A percentile compares a stretch with the other conserved stretches of the same genome.
These are phyloP conservation scores for Mustela nigripes DNA, from an alignment of 2,113 vertebrate genomes.

Conservation along the genomic window DNA sequence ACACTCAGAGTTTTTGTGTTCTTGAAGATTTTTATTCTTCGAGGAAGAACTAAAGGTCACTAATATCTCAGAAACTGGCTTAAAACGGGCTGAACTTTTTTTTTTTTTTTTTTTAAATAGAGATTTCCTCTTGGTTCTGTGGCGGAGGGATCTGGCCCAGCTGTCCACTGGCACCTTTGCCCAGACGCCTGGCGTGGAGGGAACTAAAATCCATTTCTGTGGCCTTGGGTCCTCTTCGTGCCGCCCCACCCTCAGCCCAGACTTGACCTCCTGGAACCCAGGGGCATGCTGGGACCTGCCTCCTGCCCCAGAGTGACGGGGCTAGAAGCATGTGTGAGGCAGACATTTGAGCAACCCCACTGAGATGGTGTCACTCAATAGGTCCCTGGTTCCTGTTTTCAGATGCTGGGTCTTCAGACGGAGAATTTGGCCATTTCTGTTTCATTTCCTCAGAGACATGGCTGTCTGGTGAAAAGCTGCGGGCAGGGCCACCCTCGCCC, in stretches of 20 bases:
- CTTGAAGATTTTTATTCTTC: not conserved
- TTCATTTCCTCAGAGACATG: conserved; percentile 29
- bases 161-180: too few relatives aligned
- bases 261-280: not conserved
- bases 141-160: not conserved
- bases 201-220: not conserved
- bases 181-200: fast-evolving
- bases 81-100: not conserved
- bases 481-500: not conserved
- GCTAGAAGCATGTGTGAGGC: not conserved
- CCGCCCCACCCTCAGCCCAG: not conserved
- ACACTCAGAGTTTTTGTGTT: not conserved
- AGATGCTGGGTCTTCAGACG: not conserved
- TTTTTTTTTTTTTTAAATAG: not conserved
- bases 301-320: fast-evolving
- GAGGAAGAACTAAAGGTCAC: conserved; percentile 15
- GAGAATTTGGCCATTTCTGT: not conserved
- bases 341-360: fast-evolving
- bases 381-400: not conserved
- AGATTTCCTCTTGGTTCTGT: not conserved
- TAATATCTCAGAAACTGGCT: not conserved
- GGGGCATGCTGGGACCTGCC: not conserved
- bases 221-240: not conserved
- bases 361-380: not conserved
- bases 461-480: not conserved